phyloP scores from a whole-genome alignment of 2,797 vertebrate species.

The Sternotherus odoratus region DNA sequence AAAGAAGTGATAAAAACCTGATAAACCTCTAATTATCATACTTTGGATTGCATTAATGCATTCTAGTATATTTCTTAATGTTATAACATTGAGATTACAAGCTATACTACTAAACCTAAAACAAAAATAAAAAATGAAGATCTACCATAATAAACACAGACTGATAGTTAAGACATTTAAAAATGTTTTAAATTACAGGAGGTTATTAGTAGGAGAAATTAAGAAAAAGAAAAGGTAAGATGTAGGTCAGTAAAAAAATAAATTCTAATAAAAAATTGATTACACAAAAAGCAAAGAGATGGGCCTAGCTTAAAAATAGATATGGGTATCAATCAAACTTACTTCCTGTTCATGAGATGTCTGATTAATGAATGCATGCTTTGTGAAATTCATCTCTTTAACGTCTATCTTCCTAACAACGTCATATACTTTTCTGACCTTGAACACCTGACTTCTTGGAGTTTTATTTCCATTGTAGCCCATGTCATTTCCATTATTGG shows the following conservation, averaged over 20 bases:
- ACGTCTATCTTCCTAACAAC: conserved; percentile 83
- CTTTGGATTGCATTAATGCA: not conserved
- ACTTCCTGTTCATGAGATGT: conserved; percentile 81
- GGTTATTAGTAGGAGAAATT: not conserved
- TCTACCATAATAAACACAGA: not conserved
- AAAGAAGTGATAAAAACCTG: not conserved
- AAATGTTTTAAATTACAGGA: not conserved
- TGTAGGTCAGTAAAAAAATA: not conserved
- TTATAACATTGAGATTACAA: not conserved
- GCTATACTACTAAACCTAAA: not conserved
- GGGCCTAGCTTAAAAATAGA: conserved; percentile 71
- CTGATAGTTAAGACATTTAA: not conserved
- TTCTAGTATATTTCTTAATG: not conserved
- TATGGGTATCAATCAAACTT: conserved; percentile 79
- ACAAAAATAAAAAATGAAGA: conserved; percentile 8
- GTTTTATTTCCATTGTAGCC: conserved; percentile 99
- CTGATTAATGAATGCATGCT: conserved; percentile 82
- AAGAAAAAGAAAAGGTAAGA: conserved; percentile 28
- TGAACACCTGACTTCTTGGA: conserved; percentile 96
- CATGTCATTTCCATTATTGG: conserved; percentile 96
- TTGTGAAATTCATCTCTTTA: conserved; percentile 84
- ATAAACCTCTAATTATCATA: not conserved
- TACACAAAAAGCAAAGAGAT: conserved; percentile 52
- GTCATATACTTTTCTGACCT: conserved; percentile 90
- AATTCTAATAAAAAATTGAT: conserved; percentile 34